Conservation (phyloP, 2,113 vertebrate species). For the Cryptotis parvus region DNA sequence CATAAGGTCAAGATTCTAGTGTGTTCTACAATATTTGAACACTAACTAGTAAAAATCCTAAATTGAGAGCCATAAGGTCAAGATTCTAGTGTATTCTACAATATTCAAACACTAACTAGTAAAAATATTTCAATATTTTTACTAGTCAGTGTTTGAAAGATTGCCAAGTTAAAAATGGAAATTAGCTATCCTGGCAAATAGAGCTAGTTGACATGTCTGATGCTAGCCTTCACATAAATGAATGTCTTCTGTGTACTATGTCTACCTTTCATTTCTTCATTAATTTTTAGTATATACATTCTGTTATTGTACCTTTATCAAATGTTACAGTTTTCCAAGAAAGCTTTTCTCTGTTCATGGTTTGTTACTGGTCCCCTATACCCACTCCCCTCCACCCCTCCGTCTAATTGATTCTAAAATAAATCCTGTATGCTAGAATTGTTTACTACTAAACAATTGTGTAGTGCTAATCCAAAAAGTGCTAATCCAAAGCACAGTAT, state of each 20-base stretch:
- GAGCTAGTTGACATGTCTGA: constrained; percentile 19
- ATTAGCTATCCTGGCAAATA: constrained; percentile 12
- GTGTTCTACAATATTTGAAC: constrained; percentile 42
- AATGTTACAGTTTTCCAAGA: constrained; percentile 36
- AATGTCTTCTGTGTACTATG: background rate
- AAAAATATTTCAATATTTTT: no score
- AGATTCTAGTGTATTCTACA: background rate
- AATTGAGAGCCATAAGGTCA: background rate
- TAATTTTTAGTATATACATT: constrained; percentile 47
- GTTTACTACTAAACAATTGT: no score
- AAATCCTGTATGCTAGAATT: background rate
- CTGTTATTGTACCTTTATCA: constrained; percentile 32
- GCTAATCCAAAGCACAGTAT: background rate
- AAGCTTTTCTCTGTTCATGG: constrained; percentile 4
- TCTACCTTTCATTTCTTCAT: constrained; percentile 47
- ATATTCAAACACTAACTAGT: no score
- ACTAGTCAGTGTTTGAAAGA: constrained; percentile 17
- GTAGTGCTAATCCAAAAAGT: background rate
- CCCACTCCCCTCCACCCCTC: no score
- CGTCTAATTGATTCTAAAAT: background rate
- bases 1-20: background rate
- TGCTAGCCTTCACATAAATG: constrained; percentile 47
- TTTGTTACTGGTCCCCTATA: background rate
- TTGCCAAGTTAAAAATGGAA: constrained; percentile 9
- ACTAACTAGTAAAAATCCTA: no score